Percentiles rank a stretch among this genome's conserved stretches.
Evolutionary conservation across 2,797 vertebrate species (phyloP).

Genomic region (Argentina silus): DNA sequence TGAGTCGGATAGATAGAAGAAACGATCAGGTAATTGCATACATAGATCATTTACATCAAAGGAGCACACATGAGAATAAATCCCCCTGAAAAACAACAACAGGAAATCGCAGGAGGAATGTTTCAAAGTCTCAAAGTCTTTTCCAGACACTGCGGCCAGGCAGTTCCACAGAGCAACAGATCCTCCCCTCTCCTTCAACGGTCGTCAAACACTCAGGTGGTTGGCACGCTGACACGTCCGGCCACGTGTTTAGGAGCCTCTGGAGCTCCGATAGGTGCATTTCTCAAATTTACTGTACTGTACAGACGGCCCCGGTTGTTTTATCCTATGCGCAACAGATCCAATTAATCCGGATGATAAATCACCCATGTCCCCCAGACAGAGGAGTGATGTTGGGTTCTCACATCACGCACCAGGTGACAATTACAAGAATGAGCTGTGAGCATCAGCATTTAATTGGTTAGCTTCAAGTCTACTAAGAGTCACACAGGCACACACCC

Average conservation of each 20-base stretch:
- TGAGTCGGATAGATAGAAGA: background rate
- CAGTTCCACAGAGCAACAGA: slow-evolving; percentile 22
- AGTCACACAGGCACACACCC: background rate
- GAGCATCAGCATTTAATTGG: too few species aligned
- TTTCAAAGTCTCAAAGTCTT: slow-evolving; percentile 50
- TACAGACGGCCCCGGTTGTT: background rate
- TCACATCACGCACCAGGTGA: slow-evolving; percentile 9
- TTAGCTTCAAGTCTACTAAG: background rate
- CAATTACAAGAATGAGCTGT: too few species aligned
- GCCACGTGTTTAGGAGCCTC: background rate
- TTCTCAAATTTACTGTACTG: background rate
- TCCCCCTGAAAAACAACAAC: slow-evolving; percentile 47
- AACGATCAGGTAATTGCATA: background rate
- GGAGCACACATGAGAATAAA: slow-evolving; percentile 57
- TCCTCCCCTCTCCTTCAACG: slow-evolving; percentile 13
- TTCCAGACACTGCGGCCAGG: slow-evolving; percentile 45
- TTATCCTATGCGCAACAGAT: background rate
- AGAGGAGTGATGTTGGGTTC: slow-evolving; percentile 19
- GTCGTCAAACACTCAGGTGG: slow-evolving; percentile 12
- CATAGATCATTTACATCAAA: slow-evolving; percentile 51
- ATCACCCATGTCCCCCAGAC: slow-evolving; percentile 12
- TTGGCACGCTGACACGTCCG: background rate
- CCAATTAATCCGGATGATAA: background rate
- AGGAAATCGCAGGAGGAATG: slow-evolving; percentile 65
- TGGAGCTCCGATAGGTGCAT: background rate